Percentiles rank a stretch among this genome's conserved stretches.
These are phyloP conservation scores for Ganaspis brasiliensis DNA, from an alignment of 2,888 invertebrate genomes.

Conservation along the genomic window DNA sequence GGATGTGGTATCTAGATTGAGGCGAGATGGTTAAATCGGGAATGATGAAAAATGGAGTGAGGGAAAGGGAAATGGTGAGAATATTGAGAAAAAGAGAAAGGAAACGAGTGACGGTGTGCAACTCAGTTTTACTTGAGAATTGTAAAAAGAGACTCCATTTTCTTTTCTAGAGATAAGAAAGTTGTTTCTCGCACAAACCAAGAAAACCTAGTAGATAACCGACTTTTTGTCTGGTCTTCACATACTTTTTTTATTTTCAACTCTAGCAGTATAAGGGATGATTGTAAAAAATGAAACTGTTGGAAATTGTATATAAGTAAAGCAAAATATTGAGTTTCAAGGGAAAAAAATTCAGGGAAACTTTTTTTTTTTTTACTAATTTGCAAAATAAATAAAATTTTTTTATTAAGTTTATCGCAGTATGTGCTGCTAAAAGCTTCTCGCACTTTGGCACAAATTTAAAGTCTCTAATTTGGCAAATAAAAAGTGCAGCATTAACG, in stretches of 20 bases:
- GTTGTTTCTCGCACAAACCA: slow-evolving; percentile 16
- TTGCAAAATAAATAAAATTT: neutral
- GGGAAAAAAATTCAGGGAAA: neutral
- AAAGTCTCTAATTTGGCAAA: neutral
- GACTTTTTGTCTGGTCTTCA: neutral
- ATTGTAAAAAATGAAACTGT: neutral
- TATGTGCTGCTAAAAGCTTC: neutral
- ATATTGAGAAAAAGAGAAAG: slow-evolving; percentile 14
- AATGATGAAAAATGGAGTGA: slow-evolving; percentile 7
- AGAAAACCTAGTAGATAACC: slow-evolving; percentile 21
- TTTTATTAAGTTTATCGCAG: too few species aligned
- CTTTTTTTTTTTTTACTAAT: neutral
- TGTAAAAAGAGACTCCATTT: slow-evolving; percentile 25
- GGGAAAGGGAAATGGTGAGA: slow-evolving; percentile 3
- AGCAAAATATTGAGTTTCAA: neutral
- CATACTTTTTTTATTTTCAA: neutral
- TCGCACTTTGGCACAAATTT: neutral
- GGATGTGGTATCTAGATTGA: neutral
- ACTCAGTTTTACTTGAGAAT: slow-evolving; percentile 32
- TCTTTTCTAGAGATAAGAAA: slow-evolving; percentile 32
- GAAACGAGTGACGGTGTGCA: slow-evolving; percentile 19
- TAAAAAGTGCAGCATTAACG: neutral
- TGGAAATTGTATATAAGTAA: neutral
- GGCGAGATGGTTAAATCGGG: slow-evolving; percentile 2
- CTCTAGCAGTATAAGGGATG: neutral